A percentile compares a stretch with the other conserved stretches of the same genome.
Evolutionary conservation across 2,888 invertebrate genomes (phyloP).

Genomic region (Melanargia galathea): DNA sequence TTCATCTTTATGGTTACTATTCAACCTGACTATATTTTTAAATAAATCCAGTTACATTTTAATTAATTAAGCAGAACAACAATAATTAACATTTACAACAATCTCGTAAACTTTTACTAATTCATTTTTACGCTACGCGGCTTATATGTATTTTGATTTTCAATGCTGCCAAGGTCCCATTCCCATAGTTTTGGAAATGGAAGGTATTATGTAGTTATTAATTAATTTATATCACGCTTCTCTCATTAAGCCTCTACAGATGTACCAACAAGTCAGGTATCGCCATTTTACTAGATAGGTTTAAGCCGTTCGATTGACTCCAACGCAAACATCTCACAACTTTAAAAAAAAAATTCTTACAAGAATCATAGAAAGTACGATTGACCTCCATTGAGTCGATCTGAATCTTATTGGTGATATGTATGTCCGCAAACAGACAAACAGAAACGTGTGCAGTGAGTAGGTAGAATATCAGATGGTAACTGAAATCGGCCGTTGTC

Average conservation of each 20-base stretch:
- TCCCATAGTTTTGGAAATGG: constrained; percentile 82
- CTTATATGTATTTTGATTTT: constrained; percentile 72
- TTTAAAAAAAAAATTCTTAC: too few species aligned
- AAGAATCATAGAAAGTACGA: too few species aligned
- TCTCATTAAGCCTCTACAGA: constrained; percentile 11
- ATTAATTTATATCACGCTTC: constrained; percentile 44
- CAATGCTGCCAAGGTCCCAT: constrained; percentile 80
- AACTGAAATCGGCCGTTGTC: too few species aligned
- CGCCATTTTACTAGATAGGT: too few species aligned
- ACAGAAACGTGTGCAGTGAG: too few species aligned
- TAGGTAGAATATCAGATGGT: too few species aligned
- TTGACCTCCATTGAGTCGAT: too few species aligned
- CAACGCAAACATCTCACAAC: too few species aligned
- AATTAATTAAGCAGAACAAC: not conserved
- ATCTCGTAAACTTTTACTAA: constrained; percentile 36
- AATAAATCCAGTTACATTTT: not conserved
- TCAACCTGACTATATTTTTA: not conserved
- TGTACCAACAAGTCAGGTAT: constrained; percentile 22
- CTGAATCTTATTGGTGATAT: too few species aligned
- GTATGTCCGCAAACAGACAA: too few species aligned
- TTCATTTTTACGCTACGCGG: constrained; percentile 50
- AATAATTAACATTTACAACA: constrained; percentile 9
- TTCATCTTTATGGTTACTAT: not conserved
- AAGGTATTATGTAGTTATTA: constrained; percentile 69
- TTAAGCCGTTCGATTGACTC: too few species aligned